Percentiles rank a stretch among this genome's conserved stretches.
phyloP scores from a whole-genome alignment of 2,797 vertebrate species.

The Chaunax sp. region DNA sequence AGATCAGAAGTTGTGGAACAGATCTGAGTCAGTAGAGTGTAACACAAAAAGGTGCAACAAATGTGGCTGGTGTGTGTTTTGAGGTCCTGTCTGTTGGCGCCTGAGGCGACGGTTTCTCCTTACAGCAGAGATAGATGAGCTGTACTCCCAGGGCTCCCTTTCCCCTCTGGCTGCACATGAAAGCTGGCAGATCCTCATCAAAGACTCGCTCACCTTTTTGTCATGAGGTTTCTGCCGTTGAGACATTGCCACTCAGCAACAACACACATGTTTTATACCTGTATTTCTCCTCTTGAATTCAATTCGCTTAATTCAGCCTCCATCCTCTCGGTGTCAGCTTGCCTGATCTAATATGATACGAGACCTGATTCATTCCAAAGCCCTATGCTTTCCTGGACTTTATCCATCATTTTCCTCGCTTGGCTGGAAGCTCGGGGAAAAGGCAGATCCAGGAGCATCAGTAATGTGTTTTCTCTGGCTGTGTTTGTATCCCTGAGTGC shows the following conservation, averaged over 20 bases:
- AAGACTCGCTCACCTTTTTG: conserved; percentile 64
- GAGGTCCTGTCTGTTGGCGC: conserved; percentile 41
- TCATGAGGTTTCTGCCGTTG: conserved; percentile 31
- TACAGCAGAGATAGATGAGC: conserved; percentile 66
- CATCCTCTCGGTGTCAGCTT: background rate
- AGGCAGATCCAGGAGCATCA: conserved; percentile 23
- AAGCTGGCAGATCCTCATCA: conserved; percentile 69
- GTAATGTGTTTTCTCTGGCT: conserved; percentile 40
- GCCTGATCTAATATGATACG: conserved; percentile 17
- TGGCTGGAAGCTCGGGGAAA: conserved; percentile 6
- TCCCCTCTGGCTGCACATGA: conserved; percentile 72
- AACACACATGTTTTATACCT: conserved; percentile 11
- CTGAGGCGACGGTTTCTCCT: conserved; percentile 51
- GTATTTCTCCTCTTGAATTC: conserved; percentile 24
- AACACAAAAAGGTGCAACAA: conserved; percentile 30
- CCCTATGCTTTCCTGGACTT: background rate
- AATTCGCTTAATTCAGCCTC: conserved; percentile 23
- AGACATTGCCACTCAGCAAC: conserved; percentile 18
- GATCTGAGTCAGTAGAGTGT: conserved; percentile 51
- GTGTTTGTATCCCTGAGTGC: conserved; percentile 38
- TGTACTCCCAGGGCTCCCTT: conserved; percentile 54
- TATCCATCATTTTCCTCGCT: conserved; percentile 12
- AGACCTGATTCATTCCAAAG: conserved; percentile 25
- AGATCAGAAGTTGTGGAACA: conserved; percentile 43
- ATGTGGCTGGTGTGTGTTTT: conserved; percentile 26